Base-by-base conservation (phyloP, 2,888 invertebrate species). In the Petrolisthes manimaculis region DNA sequence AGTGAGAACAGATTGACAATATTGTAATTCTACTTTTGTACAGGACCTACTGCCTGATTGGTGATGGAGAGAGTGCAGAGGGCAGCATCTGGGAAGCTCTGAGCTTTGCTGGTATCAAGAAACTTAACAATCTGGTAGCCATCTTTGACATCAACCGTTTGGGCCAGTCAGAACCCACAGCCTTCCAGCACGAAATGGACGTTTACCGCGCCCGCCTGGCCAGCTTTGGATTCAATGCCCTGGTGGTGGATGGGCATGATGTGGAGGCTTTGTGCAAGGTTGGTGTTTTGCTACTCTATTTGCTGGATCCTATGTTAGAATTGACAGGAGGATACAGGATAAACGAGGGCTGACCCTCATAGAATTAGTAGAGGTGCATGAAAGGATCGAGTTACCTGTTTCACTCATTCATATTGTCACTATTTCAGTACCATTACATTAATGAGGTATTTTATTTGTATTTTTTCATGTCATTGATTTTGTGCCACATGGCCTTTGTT, bases 1-100 rank as follows among this genome's bases (percentile, higher is more conserved):
- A 53, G n/a, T 51, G n/a, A 12, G n/a, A 79, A 54, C 3, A 6
- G 6, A 55, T 81, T 9, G 14, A 14, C 9, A 18, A 81, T n/a
- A 61, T 4, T 81, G 12, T 54, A 5, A 77, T 14, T 77, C 0
- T 37, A 80, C 86, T 75, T 77, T 83, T 90, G 86, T 94, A 93
- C 93, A 97, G 99, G 92, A 98, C 98, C 3, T 99, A 96, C 94
- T 98, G 98, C 92, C 92, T 99, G 92, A 95, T 99, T 89, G 99
- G 99, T 14, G 99, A 99, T 94, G 99, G 99, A 6, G 99, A 99
- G 94, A 96, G 97, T 86, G 98, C 99, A 0, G 99, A 99, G 94
- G 99, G 99, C 89, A 98, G 98, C 80, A 95, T 99, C 91, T 99
- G 99, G 99, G 99, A 99, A 94, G 98, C 98, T 0, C 94, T 99